A percentile compares a stretch with the other conserved stretches of the same genome.
phyloP scores from a whole-genome alignment of 2,797 vertebrate genomes.

The Eulemur mongoz region DNA sequence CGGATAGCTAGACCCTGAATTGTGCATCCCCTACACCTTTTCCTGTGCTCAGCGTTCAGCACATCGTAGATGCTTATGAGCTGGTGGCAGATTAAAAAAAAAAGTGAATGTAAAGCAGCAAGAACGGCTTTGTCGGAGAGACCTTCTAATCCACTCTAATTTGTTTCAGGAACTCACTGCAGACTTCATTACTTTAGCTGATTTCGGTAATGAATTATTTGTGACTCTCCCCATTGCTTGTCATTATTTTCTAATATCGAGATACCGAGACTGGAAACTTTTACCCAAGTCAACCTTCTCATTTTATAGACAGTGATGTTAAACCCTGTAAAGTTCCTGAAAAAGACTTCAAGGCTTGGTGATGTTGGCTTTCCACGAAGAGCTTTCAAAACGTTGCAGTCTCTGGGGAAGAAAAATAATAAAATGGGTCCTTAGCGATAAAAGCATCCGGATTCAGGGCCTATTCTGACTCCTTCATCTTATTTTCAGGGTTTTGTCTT shows the following conservation, averaged over 20 bases:
- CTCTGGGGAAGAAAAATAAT: not conserved
- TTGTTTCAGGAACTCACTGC: not conserved
- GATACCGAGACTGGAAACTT: not conserved
- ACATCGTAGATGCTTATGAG: not conserved
- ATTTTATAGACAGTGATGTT: not conserved
- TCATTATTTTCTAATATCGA: not conserved
- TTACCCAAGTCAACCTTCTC: not conserved
- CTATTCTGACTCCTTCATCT: no score
- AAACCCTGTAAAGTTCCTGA: not conserved
- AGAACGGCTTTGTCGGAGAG: not conserved
- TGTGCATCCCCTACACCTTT: not conserved
- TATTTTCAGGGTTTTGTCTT: not conserved
- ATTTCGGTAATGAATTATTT: not conserved
- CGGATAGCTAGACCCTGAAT: accelerated
- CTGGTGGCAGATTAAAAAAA: not conserved
- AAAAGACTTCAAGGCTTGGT: not conserved
- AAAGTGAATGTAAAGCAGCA: not conserved
- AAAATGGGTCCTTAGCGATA: not conserved
- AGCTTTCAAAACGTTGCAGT: not conserved
- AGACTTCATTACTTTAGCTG: not conserved
- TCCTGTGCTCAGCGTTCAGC: not conserved
- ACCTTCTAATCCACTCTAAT: not conserved
- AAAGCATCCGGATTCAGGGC: not conserved
- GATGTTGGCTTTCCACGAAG: not conserved
- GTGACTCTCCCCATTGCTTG: not conserved